Base-by-base conservation (phyloP, 2,888 invertebrate species). In the Drosophila emarginata region DNA sequence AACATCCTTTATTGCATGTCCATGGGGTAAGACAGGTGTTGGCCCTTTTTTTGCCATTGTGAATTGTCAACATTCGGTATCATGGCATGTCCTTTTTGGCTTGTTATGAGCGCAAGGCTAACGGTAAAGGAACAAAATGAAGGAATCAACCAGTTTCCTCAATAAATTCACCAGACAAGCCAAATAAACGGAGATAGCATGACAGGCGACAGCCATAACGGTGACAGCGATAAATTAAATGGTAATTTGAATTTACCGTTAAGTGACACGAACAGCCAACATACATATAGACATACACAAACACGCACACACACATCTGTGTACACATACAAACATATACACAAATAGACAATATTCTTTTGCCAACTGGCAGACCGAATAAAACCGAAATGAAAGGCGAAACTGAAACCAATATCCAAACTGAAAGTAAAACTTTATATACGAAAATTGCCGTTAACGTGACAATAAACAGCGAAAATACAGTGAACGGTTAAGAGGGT, bases 171-270 rank as follows among this genome's bases (percentile, higher is more conserved):
- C 32, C 26, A 12, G 50, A 28, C 36, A 60, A 53, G 51, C 62
- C 61, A 51, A 64, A 65, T 58, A 62, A 64, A 59, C 4, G 56
- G 7, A 64, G 26, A 59, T 65, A 51, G 67, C 78, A 67, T 76
- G 84, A 84, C 84, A 83, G 83, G 80, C 86, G 87, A 88, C 84
- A 86, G 84, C 84, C 84, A 85, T 80, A 87, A 87, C 87, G 87
- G 84, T 88, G 87, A 86, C 84, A 84, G 81, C 88, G 87, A 88
- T 87, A 87, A 89, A 87, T 87, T 87, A 88, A 84, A 87, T 74
- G 89, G 79, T 87, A 84, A 84, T 87, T 87, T 87, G 88, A 87
- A 84, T 84, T 84, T 87, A 84, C 88, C 84, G 84, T 87, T 80
- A 80, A 84, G 77, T 84, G 86, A 82, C 84, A 84, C 86, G 84